A percentile compares a stretch with the other conserved stretches of the same genome.
phyloP scores from a whole-genome alignment of 2,888 invertebrate genomes.

The Capitulum mitella region DNA sequence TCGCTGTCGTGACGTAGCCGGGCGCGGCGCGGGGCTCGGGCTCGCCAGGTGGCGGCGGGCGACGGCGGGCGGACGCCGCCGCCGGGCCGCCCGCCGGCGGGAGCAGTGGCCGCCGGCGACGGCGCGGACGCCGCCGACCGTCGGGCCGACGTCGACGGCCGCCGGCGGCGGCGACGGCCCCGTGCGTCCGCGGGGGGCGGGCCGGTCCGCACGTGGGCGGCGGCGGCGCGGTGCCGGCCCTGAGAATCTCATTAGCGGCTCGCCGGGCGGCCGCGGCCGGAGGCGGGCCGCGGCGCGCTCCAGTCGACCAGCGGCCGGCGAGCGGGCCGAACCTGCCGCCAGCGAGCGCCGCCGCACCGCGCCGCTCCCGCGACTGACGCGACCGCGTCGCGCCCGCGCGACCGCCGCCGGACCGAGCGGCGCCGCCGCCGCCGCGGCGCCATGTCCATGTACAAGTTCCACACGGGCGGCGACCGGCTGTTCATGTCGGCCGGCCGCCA shows the following conservation, averaged over 20 bases:
- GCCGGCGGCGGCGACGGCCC: not conserved
- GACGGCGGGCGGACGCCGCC: slow-evolving; percentile 3
- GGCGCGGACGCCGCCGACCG: not conserved
- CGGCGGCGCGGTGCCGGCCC: not conserved
- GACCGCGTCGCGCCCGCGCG: not conserved
- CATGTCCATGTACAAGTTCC: slow-evolving; percentile 26
- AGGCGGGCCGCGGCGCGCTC: not conserved
- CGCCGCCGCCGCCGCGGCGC: not conserved
- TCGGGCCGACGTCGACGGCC: not conserved
- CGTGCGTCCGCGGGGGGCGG: not conserved
- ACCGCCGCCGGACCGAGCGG: not conserved
- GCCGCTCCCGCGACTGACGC: no score
- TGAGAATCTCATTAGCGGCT: not conserved
- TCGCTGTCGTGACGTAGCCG: not conserved
- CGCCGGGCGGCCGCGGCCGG: not conserved
- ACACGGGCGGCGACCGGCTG: slow-evolving; percentile 25
- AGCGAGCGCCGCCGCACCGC: not conserved
- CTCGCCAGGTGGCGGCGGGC: not conserved
- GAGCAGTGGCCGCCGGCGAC: not conserved
- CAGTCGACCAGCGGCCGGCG: not conserved
- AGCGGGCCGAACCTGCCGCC: not conserved
- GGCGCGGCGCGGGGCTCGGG: slow-evolving; percentile 20
- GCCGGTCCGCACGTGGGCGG: not conserved
- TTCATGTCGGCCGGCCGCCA: slow-evolving; percentile 10
- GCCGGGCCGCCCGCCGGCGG: not conserved